Evolutionary conservation across 2,113 vertebrate species (phyloP), one percentile per base, ranked within the genome.

Genomic region (Mus musculus): DNA sequence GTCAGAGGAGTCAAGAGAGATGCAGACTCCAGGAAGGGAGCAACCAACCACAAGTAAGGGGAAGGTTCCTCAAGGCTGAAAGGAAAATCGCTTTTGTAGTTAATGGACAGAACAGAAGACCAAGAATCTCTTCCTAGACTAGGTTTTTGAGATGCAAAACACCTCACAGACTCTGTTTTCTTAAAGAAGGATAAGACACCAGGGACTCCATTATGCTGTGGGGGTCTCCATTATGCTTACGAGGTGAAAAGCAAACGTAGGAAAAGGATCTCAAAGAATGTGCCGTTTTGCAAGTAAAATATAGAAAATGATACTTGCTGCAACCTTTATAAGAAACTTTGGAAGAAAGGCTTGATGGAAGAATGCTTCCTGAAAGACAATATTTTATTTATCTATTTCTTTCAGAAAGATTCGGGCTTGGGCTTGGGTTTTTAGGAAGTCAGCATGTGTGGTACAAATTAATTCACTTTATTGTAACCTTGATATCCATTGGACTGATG

Each of bases 381-480:
- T 46, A 49, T 33, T 33, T 69, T 14, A 5, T 69, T 0, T 11
- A 22, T 80, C 4, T 3, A 69, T 17, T 77, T 56, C 59, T 94
- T 87, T 49, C 0, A 20, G 12, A 28, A 88, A 19, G 81, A 49
- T 59, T 49, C 28, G 46, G 5, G 81, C 89, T 92, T 81, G 89
- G 76, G 92, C 93, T 88, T 95, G 72, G 69, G 2, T 3, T 61
- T 92, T 96, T 76, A 33, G 75, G 85, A 94, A 93, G 33, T 95
- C 65, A 90, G 36, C 65, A n/a, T 59, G 86, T 63, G 4, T 59
- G 63, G 33, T 61, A 95, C 49, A 95, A 92, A 95, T 89, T 92
- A 94, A 91, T 93, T 93, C 67, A 19, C 26, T 61, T 0, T 80
- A 92, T 75, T 90, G 92, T 94, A 94, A 39, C n/a, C 71, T 52